Conservation (phyloP, 2,113 vertebrate species). For the Apteryx mantelli region DNA sequence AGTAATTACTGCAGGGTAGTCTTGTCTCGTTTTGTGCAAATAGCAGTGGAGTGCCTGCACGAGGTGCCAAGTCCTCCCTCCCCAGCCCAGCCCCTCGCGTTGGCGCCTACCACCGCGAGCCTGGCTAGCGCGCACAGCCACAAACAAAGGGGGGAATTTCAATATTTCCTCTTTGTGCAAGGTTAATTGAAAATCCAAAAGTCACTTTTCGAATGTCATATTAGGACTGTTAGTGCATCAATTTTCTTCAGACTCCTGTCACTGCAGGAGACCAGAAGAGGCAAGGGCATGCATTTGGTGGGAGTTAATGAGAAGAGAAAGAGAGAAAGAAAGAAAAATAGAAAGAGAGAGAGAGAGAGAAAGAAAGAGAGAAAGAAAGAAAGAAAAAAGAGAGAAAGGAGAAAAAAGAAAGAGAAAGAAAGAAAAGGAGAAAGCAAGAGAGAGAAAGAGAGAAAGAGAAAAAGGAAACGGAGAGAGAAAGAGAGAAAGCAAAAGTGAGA, state of each 20-base stretch:
- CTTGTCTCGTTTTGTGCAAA: constrained; percentile 66
- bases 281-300: background rate
- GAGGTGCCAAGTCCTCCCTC: constrained; percentile 10
- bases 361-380: background rate
- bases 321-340: background rate
- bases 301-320: background rate
- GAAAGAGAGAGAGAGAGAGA: background rate
- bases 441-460: background rate
- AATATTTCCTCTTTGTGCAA: constrained; percentile 76
- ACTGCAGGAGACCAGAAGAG: constrained; percentile 8
- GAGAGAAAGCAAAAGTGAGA: accelerated
- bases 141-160: constrained; percentile 73
- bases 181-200: constrained; percentile 83
- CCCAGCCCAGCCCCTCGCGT: background rate
- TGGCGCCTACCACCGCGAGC: constrained; percentile 1
- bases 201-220: constrained; percentile 75
- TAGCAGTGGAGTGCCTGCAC: constrained; percentile 15
- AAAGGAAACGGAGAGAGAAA: background rate
- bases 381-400: accelerated
- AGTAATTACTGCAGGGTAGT: constrained; percentile 75
- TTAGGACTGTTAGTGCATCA: constrained; percentile 72
- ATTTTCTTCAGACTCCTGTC: constrained; percentile 69
- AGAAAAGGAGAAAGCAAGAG: background rate
- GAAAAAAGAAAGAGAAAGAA: accelerated
- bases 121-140: constrained; percentile 41